These are phyloP conservation scores for Muscina levida DNA, from an alignment of 2,888 invertebrate species.

Conservation along the genomic window DNA sequence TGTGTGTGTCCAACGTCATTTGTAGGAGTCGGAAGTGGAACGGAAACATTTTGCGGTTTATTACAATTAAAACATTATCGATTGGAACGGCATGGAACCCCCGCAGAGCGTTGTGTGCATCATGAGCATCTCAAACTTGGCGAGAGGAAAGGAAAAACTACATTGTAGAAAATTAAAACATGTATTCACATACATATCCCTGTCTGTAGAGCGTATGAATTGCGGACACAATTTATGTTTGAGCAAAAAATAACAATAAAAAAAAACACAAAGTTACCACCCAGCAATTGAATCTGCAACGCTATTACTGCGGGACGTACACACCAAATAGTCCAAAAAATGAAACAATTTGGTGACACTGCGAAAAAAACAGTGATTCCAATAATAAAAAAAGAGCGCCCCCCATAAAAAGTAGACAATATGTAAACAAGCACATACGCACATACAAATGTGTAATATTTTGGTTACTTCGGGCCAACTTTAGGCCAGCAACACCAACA, in stretches of 20 bases:
- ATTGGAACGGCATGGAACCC: slow-evolving; percentile 47
- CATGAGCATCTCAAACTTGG: slow-evolving; percentile 34
- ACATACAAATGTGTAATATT: too few relatives aligned
- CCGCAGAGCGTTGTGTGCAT: slow-evolving; percentile 53
- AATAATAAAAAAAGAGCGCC: slow-evolving; percentile 16
- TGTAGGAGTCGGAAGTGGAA: slow-evolving; percentile 58
- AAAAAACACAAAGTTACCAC: slow-evolving; percentile 45
- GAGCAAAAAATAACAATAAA: too few relatives aligned
- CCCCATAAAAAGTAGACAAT: slow-evolving; percentile 52
- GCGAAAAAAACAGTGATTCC: slow-evolving; percentile 58
- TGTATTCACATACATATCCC: slow-evolving; percentile 36
- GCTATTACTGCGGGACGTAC: too few relatives aligned
- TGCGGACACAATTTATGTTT: slow-evolving; percentile 57
- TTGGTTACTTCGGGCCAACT: slow-evolving; percentile 36
- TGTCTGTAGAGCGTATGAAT: not conserved
- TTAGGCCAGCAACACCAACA: slow-evolving; percentile 24
- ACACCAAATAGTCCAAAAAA: slow-evolving; percentile 7
- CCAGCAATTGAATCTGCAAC: slow-evolving; percentile 48
- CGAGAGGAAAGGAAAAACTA: slow-evolving; percentile 31
- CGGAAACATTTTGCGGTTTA: slow-evolving; percentile 61
- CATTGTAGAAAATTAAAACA: slow-evolving; percentile 56
- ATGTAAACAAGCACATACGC: too few relatives aligned
- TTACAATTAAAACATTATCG: slow-evolving; percentile 61
- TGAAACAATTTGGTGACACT: slow-evolving; percentile 56
- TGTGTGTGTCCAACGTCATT: slow-evolving; percentile 19